Conservation (phyloP, 1,140 invertebrate species). For the Maconellicoccus hirsutus region DNA sequence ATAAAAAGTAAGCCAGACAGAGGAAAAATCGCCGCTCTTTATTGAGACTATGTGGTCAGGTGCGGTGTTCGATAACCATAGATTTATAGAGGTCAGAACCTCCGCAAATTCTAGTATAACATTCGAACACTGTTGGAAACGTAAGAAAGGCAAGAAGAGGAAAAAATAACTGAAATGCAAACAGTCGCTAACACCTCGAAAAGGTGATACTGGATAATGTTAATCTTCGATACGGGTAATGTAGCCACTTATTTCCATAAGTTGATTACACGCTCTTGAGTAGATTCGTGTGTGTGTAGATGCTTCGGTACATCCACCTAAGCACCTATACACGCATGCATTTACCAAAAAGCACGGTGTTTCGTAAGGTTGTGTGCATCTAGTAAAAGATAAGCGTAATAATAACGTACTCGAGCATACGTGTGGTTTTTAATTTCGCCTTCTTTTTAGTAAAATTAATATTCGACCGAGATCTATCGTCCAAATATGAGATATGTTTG, state of each 20-base stretch:
- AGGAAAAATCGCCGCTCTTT: not conserved
- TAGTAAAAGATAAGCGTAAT: not conserved
- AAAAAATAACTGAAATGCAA: not conserved
- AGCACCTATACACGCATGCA: not conserved
- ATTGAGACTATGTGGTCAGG: not conserved
- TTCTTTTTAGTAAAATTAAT: not conserved
- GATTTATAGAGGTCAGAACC: slow-evolving; percentile 7
- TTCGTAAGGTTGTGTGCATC: not conserved
- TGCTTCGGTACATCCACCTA: too few species aligned
- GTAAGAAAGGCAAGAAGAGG: not conserved
- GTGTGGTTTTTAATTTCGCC: not conserved
- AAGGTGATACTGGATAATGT: not conserved
- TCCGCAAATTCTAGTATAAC: not conserved
- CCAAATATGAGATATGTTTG: not conserved
- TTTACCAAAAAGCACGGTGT: not conserved
- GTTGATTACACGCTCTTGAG: not conserved
- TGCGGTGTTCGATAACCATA: not conserved
- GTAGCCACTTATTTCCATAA: slow-evolving; percentile 8
- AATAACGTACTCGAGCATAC: not conserved
- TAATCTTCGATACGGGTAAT: not conserved
- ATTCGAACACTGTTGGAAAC: not conserved
- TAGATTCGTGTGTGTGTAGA: too few species aligned
- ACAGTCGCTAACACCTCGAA: slow-evolving; percentile 7
- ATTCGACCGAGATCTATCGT: not conserved
- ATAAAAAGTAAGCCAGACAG: not conserved